Base-by-base conservation (phyloP, 2,797 vertebrate genomes). In the Lutjanus campechanus region DNA sequence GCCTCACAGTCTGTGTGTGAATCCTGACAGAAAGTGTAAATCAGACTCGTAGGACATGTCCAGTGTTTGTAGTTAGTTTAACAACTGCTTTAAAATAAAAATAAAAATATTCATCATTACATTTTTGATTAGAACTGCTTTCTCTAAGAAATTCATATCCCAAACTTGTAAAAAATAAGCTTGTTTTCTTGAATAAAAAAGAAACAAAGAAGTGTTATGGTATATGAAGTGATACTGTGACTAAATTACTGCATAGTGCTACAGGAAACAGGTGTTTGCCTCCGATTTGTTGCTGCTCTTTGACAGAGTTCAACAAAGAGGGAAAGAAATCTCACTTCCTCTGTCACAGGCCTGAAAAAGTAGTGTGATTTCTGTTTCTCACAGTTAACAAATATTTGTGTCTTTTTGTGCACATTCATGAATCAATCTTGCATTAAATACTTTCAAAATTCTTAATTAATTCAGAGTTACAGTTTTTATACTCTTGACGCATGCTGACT, bases 191-290 rank as follows among this genome's bases (percentile, higher is more conserved):
- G 2, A 2, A 1, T 41, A 7, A 73, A n/a, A 7, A 36, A 9
- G 7, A 54, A 53, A 47, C 50, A 44, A 19, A 60, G 3, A 10
- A 20, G 12, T 2, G 1, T 8, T 17, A 9, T 61, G 51, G 15
- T 8, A 7, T 1, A 1, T 15, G 2, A 22, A 50, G 20, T 16
- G 11, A 9, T 16, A 10, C 6, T 19, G 56, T 60, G 36, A 36
- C 17, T 47, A 15, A 6, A n/a, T n/a, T 50, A 1, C 7, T 51
- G 47, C 16, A 16, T 3, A 2, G 15, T 7, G 51, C 17, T 5
- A 22, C 53, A 65, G 71, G 72, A 73, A 78, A 46, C 56, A 65
- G 53, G 16, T 66, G 64, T 53, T 40, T 44, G 25, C 5, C 16
- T 25, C 46, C 36, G 71, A 67, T 19, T 16, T 1, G 17, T 7